Evolutionary conservation across 2,113 vertebrate species (phyloP).

Genomic region (Chrysochloris asiatica): DNA sequence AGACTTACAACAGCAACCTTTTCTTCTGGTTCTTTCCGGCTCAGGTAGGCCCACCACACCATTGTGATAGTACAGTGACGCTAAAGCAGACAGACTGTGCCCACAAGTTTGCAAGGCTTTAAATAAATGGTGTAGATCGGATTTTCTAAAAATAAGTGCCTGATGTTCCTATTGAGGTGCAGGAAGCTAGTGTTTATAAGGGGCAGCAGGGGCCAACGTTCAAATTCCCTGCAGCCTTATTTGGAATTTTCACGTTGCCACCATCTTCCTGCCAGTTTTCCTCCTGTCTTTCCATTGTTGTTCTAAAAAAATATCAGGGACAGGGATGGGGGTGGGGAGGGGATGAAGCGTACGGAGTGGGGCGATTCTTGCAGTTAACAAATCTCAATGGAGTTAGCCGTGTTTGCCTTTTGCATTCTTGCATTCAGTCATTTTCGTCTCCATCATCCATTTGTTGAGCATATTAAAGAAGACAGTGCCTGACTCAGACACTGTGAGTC

Average conservation of each 20-base stretch:
- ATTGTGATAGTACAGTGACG: too few relatives aligned
- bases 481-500: too few relatives aligned
- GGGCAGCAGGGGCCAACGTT: not conserved
- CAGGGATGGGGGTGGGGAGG: not conserved
- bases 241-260: not conserved
- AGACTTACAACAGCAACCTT: conserved; percentile 91
- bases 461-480: not conserved
- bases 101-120: not conserved
- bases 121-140: not conserved
- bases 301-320: conserved; percentile 49
- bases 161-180: conserved; percentile 31
- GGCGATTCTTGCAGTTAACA: not conserved
- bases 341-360: not conserved
- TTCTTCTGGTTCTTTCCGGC: conserved; percentile 94
- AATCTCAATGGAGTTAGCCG: fast-evolving
- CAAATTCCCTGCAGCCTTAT: not conserved
- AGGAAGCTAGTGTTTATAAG: conserved; percentile 49
- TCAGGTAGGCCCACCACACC: conserved; percentile 78
- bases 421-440: not conserved
- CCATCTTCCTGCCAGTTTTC: not conserved
- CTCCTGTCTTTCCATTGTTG: not conserved
- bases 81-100: too few relatives aligned
- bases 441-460: not conserved
- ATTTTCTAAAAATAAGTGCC: conserved; percentile 28
- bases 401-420: not conserved